Evolutionary conservation across 1,140 invertebrate genomes (phyloP), one percentile per base, ranked within the genome.

Genomic region (Drosophila bipectinata): DNA sequence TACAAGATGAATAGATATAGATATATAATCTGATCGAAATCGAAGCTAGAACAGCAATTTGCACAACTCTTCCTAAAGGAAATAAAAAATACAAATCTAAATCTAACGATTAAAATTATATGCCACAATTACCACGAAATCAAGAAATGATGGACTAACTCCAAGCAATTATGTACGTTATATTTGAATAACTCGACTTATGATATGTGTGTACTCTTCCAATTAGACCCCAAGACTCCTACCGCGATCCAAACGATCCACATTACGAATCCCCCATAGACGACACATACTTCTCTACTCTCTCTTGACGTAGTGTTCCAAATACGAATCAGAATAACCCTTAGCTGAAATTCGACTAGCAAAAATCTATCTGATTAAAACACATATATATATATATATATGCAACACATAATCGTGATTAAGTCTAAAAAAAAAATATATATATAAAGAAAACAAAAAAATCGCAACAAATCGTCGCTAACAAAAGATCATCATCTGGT

Each of bases 61-160:
- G 82, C 82, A 85, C 82, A 85, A 85, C 78, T 85, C 82, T 85
- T 85, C 82, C 82, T 76, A 87, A 85, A 75, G 82, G 82, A 85
- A 85, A 85, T 85, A 85, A 85, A 84, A 83, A 58, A 63, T 57
- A 55, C 39, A 63, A 63, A 48, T 58, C 54, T 56, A 61, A 55
- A 61, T 53, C 28, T 45, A 64, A 67, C 47, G 51, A 67, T 30
- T 37, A 26, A 69, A 69, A 44, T 56, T 39, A 57, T 67, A 75
- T 72, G 79, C 79, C 79, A 79, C 79, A 83, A 83, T 83, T 79
- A 82, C 72, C 56, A 53, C 39, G 58, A 72, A 66, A 72, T 44
- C 49, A 34, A 59, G 51, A 64, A 66, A 67, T 77, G 49, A 75
- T 63, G 69, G 75, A 79, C 79, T 87, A 81, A 87, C 61, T 87